Conservation (phyloP, 2,113 vertebrate species). For the Cercocebus atys region DNA sequence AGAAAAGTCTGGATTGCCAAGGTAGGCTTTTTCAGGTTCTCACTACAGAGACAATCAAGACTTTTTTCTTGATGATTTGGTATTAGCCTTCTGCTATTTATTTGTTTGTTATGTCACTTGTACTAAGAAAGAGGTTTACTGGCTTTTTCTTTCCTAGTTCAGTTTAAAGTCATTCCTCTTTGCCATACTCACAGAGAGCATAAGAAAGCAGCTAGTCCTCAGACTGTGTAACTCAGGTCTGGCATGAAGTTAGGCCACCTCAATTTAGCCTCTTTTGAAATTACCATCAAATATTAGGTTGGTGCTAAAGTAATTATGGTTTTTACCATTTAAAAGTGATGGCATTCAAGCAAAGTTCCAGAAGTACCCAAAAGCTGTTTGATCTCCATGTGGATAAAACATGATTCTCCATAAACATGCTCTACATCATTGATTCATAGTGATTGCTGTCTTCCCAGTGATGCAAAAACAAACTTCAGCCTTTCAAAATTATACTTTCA, state of each 20-base stretch:
- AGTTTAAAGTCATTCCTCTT: slow-evolving; percentile 6
- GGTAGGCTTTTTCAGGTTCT: background rate
- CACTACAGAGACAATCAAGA: background rate
- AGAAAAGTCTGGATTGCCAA: background rate
- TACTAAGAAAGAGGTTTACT: background rate
- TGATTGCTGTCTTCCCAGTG: background rate
- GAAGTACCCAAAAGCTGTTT: background rate
- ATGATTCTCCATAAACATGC: background rate
- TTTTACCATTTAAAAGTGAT: no score
- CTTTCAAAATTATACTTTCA: slow-evolving; percentile 22
- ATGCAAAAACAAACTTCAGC: background rate
- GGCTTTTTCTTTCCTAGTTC: background rate
- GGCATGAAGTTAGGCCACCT: slow-evolving; percentile 6
- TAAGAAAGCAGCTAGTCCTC: background rate
- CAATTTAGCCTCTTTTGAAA: slow-evolving; percentile 10
- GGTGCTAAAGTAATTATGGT: no score
- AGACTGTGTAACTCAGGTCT: background rate
- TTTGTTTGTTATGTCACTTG: background rate
- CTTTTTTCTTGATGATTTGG: background rate
- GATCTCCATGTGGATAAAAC: background rate
- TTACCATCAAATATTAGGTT: slow-evolving; percentile 33
- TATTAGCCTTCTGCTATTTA: background rate
- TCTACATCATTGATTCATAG: background rate
- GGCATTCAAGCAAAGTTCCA: background rate
- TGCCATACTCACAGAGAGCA: background rate